phyloP scores from a whole-genome alignment of 2,113 vertebrate genomes.

The Hystrix cristata region DNA sequence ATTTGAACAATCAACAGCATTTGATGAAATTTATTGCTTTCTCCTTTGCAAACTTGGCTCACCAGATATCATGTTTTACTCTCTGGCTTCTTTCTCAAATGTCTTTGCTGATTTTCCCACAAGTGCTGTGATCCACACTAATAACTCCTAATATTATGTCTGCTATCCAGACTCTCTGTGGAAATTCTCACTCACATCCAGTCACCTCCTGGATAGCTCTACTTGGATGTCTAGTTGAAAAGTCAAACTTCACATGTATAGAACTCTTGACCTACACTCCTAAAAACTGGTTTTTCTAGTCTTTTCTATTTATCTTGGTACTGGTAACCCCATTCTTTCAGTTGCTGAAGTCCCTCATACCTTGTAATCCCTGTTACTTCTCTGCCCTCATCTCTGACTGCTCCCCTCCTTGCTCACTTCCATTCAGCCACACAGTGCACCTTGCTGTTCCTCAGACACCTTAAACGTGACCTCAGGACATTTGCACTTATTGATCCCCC shows the following conservation, averaged over 20 bases:
- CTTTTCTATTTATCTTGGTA: background rate
- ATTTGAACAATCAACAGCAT: conserved; percentile 23
- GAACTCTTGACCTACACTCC: background rate
- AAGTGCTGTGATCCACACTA: background rate
- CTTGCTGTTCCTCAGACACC: background rate
- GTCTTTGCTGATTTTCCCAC: background rate
- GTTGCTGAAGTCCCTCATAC: background rate
- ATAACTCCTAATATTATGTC: background rate
- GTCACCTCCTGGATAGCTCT: background rate
- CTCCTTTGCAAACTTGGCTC: background rate
- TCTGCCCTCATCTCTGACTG: background rate
- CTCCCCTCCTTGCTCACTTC: background rate
- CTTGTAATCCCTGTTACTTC: background rate
- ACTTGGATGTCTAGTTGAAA: background rate
- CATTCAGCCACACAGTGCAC: background rate
- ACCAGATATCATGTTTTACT: background rate
- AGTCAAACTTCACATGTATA: background rate
- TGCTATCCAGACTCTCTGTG: background rate
- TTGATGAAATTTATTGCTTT: conserved; percentile 20
- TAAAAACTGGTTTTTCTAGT: conserved; percentile 24
- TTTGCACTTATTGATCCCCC: background rate
- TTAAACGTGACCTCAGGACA: background rate
- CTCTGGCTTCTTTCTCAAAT: conserved; percentile 24
- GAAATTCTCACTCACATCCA: background rate
- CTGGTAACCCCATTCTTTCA: background rate